These are phyloP conservation scores for Octodonta nipae DNA, from an alignment of 2,888 invertebrate genomes.

Conservation along the genomic window DNA sequence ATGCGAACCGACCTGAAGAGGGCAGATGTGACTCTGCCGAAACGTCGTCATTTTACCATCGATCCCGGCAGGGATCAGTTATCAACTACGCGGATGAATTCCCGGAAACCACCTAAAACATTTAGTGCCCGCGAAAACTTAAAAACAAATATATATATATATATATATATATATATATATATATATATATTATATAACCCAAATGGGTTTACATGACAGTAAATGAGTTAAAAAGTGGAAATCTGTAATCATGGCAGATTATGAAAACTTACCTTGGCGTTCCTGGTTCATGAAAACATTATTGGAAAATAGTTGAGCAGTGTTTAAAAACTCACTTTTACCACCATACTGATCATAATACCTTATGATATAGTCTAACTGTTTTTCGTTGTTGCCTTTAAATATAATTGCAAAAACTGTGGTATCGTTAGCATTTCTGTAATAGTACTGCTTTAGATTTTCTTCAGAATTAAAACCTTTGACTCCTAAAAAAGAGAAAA, in stretches of 20 bases:
- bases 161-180: background rate
- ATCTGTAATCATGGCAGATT: background rate
- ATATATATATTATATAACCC: background rate
- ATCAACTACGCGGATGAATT: too few species aligned
- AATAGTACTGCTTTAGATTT: constrained; percentile 20
- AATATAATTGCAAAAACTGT: constrained; percentile 25
- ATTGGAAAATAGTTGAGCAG: too few species aligned
- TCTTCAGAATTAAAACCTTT: constrained; percentile 21
- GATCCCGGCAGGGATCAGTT: too few species aligned
- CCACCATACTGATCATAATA: constrained; percentile 19
- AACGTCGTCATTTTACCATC: too few species aligned
- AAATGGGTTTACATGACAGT: too few species aligned
- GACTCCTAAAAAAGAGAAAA: constrained; percentile 19
- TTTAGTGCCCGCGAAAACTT: too few species aligned
- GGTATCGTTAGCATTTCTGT: constrained; percentile 15
- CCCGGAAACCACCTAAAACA: too few species aligned
- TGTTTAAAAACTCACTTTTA: constrained; percentile 16
- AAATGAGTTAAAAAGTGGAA: too few species aligned
- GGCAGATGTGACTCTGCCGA: too few species aligned
- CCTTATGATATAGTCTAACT: constrained; percentile 26
- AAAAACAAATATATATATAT: background rate
- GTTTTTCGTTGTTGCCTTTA: constrained; percentile 16
- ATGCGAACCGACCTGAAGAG: too few species aligned
- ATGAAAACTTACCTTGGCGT: background rate
- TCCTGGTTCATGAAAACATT: too few species aligned